Conservation (phyloP, 2,888 invertebrate species). For the Portevinia maculata region DNA sequence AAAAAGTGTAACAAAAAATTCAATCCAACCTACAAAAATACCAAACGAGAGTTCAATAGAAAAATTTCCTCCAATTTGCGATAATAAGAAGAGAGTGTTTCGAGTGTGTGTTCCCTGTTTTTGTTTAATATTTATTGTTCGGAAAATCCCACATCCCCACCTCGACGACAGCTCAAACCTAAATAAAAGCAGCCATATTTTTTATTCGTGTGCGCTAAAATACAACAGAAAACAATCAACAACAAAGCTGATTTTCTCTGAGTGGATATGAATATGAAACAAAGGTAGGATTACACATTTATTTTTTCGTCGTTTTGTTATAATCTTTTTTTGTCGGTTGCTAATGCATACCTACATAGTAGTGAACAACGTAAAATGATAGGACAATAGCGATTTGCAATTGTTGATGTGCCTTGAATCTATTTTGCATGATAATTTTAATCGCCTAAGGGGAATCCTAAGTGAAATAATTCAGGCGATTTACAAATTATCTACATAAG, state of each 20-base stretch:
- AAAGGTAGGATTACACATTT: slow-evolving; percentile 67
- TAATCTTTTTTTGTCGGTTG: slow-evolving; percentile 10
- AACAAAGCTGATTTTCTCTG: slow-evolving; percentile 72
- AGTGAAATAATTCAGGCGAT: slow-evolving; percentile 18
- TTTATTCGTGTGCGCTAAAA: slow-evolving; percentile 49
- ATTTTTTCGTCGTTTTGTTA: slow-evolving; percentile 30
- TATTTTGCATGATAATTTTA: slow-evolving; percentile 34
- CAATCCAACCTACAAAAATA: slow-evolving; percentile 52
- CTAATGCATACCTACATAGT: too few species aligned
- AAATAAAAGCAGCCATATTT: slow-evolving; percentile 13
- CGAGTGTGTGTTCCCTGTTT: slow-evolving; percentile 69
- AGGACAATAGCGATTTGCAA: slow-evolving; percentile 36
- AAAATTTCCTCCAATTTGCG: slow-evolving; percentile 52
- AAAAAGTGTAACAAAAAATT: slow-evolving; percentile 42
- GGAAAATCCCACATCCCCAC: slow-evolving; percentile 57
- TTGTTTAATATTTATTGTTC: slow-evolving; percentile 71
- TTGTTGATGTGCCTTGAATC: slow-evolving; percentile 10
- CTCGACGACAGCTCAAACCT: neutral
- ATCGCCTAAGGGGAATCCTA: slow-evolving; percentile 28
- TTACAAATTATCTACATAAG: neutral
- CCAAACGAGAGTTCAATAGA: slow-evolving; percentile 58
- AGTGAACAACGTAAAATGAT: slow-evolving; percentile 38
- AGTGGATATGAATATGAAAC: slow-evolving; percentile 74
- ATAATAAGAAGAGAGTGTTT: slow-evolving; percentile 53
- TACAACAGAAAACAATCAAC: slow-evolving; percentile 49